A percentile compares a stretch with the other conserved stretches of the same genome.
Evolutionary conservation across 1,140 invertebrate species (phyloP).

Genomic region (Drosophila nigromelanica): DNA sequence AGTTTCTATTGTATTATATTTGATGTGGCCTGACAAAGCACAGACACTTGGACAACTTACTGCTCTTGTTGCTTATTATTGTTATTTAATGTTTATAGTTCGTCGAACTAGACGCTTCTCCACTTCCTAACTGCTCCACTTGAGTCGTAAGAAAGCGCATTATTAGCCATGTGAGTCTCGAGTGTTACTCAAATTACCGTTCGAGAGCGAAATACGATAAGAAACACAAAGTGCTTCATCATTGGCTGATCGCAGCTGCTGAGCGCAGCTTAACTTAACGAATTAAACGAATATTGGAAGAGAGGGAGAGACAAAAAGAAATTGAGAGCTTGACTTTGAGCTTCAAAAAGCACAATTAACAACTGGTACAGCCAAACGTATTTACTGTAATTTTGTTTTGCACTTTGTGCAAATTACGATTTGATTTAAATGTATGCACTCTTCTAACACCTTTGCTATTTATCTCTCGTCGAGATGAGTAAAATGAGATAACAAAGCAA

Average conservation of each 20-base stretch:
- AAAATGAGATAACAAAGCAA: background rate
- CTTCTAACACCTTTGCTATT: background rate
- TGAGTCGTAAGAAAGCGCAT: constrained; percentile 49
- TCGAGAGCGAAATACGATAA: constrained; percentile 6
- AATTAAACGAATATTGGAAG: no score
- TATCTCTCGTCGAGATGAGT: no score
- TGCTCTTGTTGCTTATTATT: constrained; percentile 56
- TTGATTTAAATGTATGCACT: background rate
- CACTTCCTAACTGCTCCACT: constrained; percentile 13
- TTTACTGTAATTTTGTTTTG: no score
- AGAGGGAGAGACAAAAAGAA: background rate
- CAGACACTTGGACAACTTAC: constrained; percentile 68
- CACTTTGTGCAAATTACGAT: no score
- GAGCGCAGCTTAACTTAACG: background rate
- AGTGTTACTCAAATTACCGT: constrained; percentile 21
- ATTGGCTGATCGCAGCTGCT: constrained; percentile 20
- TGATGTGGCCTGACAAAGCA: constrained; percentile 69
- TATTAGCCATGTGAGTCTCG: constrained; percentile 35
- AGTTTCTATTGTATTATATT: constrained; percentile 73
- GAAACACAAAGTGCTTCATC: background rate
- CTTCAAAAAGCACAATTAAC: background rate
- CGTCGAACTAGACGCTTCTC: constrained; percentile 43
- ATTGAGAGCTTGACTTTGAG: background rate
- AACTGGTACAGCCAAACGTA: background rate
- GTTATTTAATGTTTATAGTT: constrained; percentile 77